Percentiles rank a stretch among this genome's conserved stretches.
These are phyloP conservation scores for Syngnathus scovelli DNA, from an alignment of 2,113 vertebrate species.

Conservation along the genomic window DNA sequence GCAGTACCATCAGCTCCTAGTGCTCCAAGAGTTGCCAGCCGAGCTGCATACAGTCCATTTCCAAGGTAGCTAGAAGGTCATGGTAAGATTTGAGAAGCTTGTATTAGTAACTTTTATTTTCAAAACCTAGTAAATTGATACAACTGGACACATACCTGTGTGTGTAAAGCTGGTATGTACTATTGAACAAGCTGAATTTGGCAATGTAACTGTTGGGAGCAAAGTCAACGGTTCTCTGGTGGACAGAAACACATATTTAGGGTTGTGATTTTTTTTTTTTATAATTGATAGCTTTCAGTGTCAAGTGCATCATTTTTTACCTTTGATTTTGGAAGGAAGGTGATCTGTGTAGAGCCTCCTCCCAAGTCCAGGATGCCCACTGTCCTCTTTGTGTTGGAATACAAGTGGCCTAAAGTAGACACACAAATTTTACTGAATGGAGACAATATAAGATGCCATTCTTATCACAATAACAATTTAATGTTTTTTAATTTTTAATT, in stretches of 20 bases:
- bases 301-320: constrained; percentile 59
- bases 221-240: constrained; percentile 82
- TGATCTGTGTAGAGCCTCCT: constrained; percentile 96
- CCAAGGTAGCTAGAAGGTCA: constrained; percentile 83
- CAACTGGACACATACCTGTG: constrained; percentile 76
- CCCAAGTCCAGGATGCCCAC: constrained; percentile 92
- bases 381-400: constrained; percentile 77
- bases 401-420: constrained; percentile 78
- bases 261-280: not conserved
- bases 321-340: constrained; percentile 88
- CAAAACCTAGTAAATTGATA: not conserved
- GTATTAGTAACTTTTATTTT: constrained; percentile 2
- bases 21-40: constrained; percentile 86
- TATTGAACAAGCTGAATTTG: constrained; percentile 90
- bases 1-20: constrained; percentile 80
- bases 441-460: not conserved
- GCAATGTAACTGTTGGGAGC: constrained; percentile 82
- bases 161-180: constrained; percentile 88
- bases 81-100: constrained; percentile 5
- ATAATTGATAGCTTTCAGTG: not conserved
- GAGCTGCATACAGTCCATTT: constrained; percentile 87
- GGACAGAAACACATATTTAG: constrained; percentile 24
- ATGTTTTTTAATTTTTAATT: too few species aligned
- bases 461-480: not conserved
- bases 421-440: not conserved